Evolutionary conservation across 2,113 vertebrate species (phyloP).

Genomic region (Sander lucioperca): DNA sequence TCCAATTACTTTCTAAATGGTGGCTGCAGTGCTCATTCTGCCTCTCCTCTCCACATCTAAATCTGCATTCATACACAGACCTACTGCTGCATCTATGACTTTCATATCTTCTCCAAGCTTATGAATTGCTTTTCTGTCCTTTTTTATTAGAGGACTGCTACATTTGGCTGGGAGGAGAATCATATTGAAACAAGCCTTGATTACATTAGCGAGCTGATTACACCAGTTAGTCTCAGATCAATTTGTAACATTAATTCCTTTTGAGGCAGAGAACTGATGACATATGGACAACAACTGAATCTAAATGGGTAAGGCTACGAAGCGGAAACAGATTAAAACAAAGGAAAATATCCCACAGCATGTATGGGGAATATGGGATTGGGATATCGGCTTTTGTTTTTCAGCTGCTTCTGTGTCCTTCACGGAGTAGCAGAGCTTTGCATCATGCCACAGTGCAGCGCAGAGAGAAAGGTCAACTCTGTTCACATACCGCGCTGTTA

Average conservation of each 20-base stretch:
- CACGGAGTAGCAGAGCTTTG: not conserved
- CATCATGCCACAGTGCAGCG: constrained; percentile 15
- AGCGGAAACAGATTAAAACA: not conserved
- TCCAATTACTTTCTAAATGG: not conserved
- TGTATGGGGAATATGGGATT: not conserved
- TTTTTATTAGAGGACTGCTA: not conserved
- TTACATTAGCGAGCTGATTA: not conserved
- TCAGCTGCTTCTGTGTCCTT: not conserved
- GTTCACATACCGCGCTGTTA: constrained; percentile 17
- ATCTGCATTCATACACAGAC: not conserved
- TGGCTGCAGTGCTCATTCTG: not conserved
- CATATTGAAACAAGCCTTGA: not conserved
- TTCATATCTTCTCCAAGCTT: not conserved
- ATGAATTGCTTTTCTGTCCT: constrained; percentile 7
- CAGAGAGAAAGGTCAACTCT: constrained; percentile 33
- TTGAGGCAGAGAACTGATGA: not conserved
- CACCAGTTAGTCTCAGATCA: not conserved
- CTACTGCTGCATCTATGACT: not conserved
- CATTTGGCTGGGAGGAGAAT: not conserved
- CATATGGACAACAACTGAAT: not conserved
- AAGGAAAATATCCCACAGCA: not conserved
- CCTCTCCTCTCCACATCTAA: not conserved
- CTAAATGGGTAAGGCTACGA: not conserved
- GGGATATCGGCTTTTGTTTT: not conserved
- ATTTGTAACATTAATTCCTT: not conserved